Evolutionary conservation across 2,888 invertebrate genomes (phyloP), one percentile per base, ranked within the genome.

Genomic region (Drosophila neonasuta): DNA sequence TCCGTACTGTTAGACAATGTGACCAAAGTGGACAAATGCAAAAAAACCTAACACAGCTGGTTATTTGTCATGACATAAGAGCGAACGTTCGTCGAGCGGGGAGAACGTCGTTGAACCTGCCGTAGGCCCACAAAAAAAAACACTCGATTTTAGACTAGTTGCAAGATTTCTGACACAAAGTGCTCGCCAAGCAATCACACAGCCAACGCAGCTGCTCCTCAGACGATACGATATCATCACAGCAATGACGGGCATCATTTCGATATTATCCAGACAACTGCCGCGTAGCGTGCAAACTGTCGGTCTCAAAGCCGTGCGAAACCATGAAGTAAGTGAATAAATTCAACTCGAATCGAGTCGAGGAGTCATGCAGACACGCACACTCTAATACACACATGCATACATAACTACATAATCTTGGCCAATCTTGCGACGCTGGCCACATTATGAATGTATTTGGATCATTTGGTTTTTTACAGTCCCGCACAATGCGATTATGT

Each of bases 171-270:
- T 52, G 45, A 62, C 46, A 51, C 57, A 84, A 71, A 74, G 76
- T 86, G 68, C 66, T 74, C 41, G n/a, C 36, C 36, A 36, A 68
- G 55, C 57, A 62, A 68, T 55, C 57, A 62, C 44, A 66, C 39
- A 61, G 49, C 51, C 54, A 51, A 32, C 54, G 46, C 50, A 56
- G 74, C 77, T 46, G 61, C 49, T 54, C 51, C 49, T 54, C 51
- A 48, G 13, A 64, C 61, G 57, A 51, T 48, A 54, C 66, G 54
- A 66, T 66, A 68, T 36, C 36, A 24, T 41, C 70, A 62, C 64
- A 68, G 65, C 56, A 64, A 92, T 92, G 92, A 91, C 92, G 86
- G 91, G 91, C 70, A 89, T 93, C 89, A 89, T 92, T 74, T 91
- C 91, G 60, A 86, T 92, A 80, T 90, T 92, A 72, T 89, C 91